Base-by-base conservation (phyloP, 2,888 invertebrate genomes). In the Caenorhabditis becei region DNA sequence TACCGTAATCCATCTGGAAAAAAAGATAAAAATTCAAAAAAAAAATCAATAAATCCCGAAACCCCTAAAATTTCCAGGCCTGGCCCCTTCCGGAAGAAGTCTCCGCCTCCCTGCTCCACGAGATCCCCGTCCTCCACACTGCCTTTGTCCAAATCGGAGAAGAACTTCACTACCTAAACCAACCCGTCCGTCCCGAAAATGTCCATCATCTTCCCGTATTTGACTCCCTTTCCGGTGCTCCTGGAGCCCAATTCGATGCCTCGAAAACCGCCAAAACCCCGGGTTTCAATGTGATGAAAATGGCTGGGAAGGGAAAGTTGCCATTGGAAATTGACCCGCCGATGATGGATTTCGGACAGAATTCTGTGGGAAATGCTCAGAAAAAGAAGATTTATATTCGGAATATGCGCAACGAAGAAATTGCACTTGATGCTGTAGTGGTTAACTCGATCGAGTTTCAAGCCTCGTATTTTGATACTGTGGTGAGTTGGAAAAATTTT, bases 121-220 rank as follows among this genome's bases (percentile, higher is more conserved):
- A 86, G 18, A 77, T 86, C 23, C 86, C 86, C 23, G 84, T 86
- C 37, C 77, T 91, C 51, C 88, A 94, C 93, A 88, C 92, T 94
- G 95, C 94, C 86, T 95, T 94, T 91, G 94, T 94, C 89, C 94
- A 94, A 92, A 94, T 93, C 87, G 94, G 94, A 92, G 94, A 94
- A 90, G 94, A 94, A 89, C 92, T 94, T 86, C 93, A 94, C 91
- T 94, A 94, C 92, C 93, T 94, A 91, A 93, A 94, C 35, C 63
- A 72, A 28, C 67, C 72, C 35, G 49, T 74, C 32, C 66, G 53
- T 23, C 63, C 74, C 10, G 74, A 74, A n/a, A 47, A 53, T 32
- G 71, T 71, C 2, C 70, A 71, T 4, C 56, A 71, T 61, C 18
- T 71, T 1, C 70, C 70, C 0, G 53, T 71, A n/a, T 78, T 59